These are phyloP conservation scores for Drosophila phalerata DNA, from an alignment of 2,888 invertebrate species.

Conservation along the genomic window DNA sequence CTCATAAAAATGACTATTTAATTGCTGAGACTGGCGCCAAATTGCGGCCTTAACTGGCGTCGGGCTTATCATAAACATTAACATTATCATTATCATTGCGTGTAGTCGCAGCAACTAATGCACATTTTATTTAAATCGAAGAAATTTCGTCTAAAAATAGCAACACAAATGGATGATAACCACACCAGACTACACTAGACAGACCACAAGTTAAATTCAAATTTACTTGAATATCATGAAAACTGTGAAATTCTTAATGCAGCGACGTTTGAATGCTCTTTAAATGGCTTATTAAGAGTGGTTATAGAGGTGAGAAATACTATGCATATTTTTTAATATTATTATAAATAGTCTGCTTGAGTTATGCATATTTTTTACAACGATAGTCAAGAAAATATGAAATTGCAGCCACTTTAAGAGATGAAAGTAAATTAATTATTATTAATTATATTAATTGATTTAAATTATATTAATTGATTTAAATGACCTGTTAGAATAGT, in stretches of 20 bases:
- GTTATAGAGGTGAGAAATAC: not conserved
- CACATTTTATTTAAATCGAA: constrained; percentile 72
- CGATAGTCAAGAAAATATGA: not conserved
- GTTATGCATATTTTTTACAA: too few species aligned
- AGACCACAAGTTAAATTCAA: constrained; percentile 32
- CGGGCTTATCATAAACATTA: constrained; percentile 57
- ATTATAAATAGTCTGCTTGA: too few species aligned
- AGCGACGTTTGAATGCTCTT: constrained; percentile 27
- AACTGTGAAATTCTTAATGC: not conserved
- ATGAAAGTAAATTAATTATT: not conserved
- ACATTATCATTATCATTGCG: constrained; percentile 46
- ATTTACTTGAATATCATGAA: constrained; percentile 30
- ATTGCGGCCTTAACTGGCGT: constrained; percentile 46
- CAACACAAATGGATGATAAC: constrained; percentile 30
- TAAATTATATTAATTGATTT: too few species aligned
- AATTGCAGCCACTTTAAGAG: not conserved
- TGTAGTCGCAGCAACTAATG: constrained; percentile 44
- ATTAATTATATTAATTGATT: too few species aligned
- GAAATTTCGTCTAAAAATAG: constrained; percentile 78
- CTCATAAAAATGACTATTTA: constrained; percentile 72
- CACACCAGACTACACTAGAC: constrained; percentile 37
- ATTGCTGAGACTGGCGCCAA: constrained; percentile 70
- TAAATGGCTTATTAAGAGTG: not conserved
- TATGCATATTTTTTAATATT: too few species aligned
- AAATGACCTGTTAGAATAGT: not conserved